Conservation (phyloP, 1,140 invertebrate genomes). For the Zaprionus africanus region DNA sequence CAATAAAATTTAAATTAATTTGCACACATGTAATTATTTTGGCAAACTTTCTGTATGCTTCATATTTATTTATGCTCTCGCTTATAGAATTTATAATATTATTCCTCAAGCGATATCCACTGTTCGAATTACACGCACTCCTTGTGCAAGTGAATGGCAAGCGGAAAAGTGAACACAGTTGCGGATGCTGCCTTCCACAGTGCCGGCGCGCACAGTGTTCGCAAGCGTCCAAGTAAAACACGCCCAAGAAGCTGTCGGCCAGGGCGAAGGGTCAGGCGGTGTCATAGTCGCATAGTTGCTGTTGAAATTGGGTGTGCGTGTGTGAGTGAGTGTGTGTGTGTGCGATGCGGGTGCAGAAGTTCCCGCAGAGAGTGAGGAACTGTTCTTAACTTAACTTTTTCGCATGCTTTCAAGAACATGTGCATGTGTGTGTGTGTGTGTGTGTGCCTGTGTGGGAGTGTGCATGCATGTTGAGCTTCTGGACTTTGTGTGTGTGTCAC, state of each 20-base stretch:
- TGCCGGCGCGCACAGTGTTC: slow-evolving; percentile 22
- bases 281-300: slow-evolving; percentile 36
- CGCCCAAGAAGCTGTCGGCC: slow-evolving; percentile 2
- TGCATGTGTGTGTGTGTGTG: not conserved
- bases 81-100: not conserved
- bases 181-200: slow-evolving; percentile 27
- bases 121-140: slow-evolving; percentile 24
- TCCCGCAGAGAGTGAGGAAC: not conserved
- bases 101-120: slow-evolving; percentile 24
- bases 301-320: slow-evolving; percentile 20
- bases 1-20: too few species aligned
- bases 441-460: slow-evolving; percentile 15
- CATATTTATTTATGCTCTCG: not conserved
- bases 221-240: slow-evolving; percentile 9
- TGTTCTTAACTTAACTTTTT: slow-evolving; percentile 58
- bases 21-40: too few species aligned
- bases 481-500: slow-evolving; percentile 72
- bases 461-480: slow-evolving; percentile 47
- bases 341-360: not conserved
- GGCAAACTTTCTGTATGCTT: not conserved
- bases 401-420: slow-evolving; percentile 38
- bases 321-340: slow-evolving; percentile 12
- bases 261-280: slow-evolving; percentile 39
- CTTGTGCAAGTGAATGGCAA: slow-evolving; percentile 58
- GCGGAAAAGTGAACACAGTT: slow-evolving; percentile 57